Evolutionary conservation across 2,888 invertebrate genomes (phyloP).

Genomic region (Acrobasis consociella): DNA sequence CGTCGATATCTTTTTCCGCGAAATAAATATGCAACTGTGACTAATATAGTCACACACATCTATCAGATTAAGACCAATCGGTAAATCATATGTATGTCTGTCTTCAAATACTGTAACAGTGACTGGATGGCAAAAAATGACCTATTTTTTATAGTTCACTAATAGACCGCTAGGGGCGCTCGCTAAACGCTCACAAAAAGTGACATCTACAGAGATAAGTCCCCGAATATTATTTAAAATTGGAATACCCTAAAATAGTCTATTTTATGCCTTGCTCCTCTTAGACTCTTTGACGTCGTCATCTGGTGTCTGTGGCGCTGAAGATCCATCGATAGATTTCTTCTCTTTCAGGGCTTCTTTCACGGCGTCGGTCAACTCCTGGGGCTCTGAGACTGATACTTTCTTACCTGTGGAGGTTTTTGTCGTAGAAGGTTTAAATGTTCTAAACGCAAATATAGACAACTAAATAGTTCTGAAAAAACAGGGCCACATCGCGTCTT

Average conservation of each 20-base stretch:
- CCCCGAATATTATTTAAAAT: not conserved
- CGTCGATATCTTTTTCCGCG: no score
- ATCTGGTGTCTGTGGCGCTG: slow-evolving; percentile 38
- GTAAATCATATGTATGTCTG: no score
- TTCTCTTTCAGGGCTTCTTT: slow-evolving; percentile 82
- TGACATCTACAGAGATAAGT: not conserved
- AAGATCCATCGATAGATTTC: slow-evolving; percentile 54
- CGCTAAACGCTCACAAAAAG: not conserved
- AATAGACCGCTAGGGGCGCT: slow-evolving; percentile 3
- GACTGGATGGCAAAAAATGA: no score
- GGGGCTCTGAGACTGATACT: slow-evolving; percentile 82
- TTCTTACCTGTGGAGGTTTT: slow-evolving; percentile 83
- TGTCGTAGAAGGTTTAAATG: slow-evolving; percentile 23
- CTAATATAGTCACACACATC: no score
- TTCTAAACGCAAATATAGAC: slow-evolving; percentile 21
- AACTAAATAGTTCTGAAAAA: no score
- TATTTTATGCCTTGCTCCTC: slow-evolving; percentile 58
- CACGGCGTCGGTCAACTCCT: slow-evolving; percentile 83
- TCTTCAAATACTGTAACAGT: no score
- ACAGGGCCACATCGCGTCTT: no score
- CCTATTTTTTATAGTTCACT: not conserved
- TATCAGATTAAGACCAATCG: no score
- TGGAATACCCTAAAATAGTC: slow-evolving; percentile 15
- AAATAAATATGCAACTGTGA: no score
- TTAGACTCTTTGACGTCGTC: slow-evolving; percentile 70